Base-by-base conservation (phyloP, 2,888 invertebrate species). In the Pollenia amentaria region DNA sequence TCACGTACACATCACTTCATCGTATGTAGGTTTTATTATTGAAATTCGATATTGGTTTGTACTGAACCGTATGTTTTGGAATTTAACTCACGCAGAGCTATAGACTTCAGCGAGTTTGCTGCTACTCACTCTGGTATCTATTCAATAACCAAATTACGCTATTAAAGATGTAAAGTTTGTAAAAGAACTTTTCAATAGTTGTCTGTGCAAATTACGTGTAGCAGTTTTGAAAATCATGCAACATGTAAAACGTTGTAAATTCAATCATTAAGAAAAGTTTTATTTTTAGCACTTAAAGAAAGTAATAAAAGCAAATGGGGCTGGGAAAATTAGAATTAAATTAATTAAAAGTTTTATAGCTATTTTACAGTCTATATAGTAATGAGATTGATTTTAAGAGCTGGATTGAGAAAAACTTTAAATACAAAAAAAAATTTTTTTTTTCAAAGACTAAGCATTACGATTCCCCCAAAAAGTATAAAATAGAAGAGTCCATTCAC, bases 11-110 rank as follows among this genome's bases (percentile, higher is more conserved):
- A 62, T 44, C 51, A 69, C 29, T 69, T 51, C 10, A 60, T 38
- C 18, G 70, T n/a, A 53, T 62, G 53, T 29, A 62, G 16, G 12
- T 60, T 78, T 60, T 70, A 53, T 29, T 53, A 65, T 57, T 75
- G 48, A 55, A 79, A 57, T 67, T 73, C 73, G 16, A 73, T 73
- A 65, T 53, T 60, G 51, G 53, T 18, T 70, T 38, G 44, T 14
- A 64, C 53, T 72, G 18, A 80, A 46, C 55, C 12, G 38, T 44
- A 38, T 29, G 53, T 16, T 70, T 21, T 42, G 16, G 11, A 12
- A 53, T 62, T 42, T 44, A 69, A 55, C 11, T 44, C 42, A 65
- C 14, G 10, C 16, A 16, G 38, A 55, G 77, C 21, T 65, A 42
- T 16, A 64, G 8, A 60, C 46, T 60, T 64, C 53, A 42, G 12